Evolutionary conservation across 2,797 vertebrate genomes (phyloP), one percentile per base, ranked within the genome.

Genomic region (Spea hammondii): DNA sequence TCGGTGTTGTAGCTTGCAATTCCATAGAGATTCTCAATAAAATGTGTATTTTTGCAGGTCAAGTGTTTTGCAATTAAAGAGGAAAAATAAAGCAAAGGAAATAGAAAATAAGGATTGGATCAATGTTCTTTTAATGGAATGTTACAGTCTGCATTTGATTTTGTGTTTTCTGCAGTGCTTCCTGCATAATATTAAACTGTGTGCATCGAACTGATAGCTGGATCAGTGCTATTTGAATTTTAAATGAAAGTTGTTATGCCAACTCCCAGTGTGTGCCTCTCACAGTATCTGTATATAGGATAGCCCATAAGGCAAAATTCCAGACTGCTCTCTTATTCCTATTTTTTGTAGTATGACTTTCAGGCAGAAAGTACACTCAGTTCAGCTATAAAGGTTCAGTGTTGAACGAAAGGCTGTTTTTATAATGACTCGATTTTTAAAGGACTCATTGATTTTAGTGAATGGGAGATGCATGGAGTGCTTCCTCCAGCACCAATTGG

Each of bases 151-250:
- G 6, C 48, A 72, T 48, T 55, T 49, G 4, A 74, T 45, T 53
- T 72, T 70, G 50, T 46, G n/a, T 44, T 74, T 59, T 55, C 53
- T 47, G 44, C 49, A 64, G 44, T 55, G 5, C 44, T 72, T 50
- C 68, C 59, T 54, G 74, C 49, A 46, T 64, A 62, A 49, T 72
- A 77, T 73, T 79, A 51, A 74, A 74, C 62, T 51, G 50, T 8
- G 46, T 71, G 72, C 11, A 70, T 45, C 47, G 10, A 47, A 17
- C 6, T 72, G 74, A 70, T 74, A 77, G 79, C 76, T 71, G 70
- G 79, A 65, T 73, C 65, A 68, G 4, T 65, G 64, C 57, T 77
- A 82, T 68, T 64, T 74, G 65, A 77, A 76, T 82, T 74, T 73
- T 65, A 70, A 69, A 70, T 70, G 65, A 65, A 44, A 55, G 67